phyloP scores from a whole-genome alignment of 2,888 invertebrate genomes.

The Phalera bucephala region DNA sequence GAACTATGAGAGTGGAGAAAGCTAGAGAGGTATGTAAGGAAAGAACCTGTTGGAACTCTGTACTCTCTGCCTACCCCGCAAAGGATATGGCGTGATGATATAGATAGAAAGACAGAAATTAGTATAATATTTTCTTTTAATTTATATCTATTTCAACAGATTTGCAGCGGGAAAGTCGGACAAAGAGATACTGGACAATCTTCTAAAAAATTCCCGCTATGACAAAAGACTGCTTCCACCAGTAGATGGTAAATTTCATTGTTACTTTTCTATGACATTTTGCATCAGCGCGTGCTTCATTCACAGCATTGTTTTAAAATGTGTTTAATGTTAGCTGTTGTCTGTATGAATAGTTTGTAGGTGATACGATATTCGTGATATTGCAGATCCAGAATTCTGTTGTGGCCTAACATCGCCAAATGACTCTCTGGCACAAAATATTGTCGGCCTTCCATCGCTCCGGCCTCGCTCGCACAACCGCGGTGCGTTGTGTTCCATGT shows the following conservation, averaged over 20 bases:
- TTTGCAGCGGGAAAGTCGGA: slow-evolving; percentile 96
- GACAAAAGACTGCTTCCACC: slow-evolving; percentile 96
- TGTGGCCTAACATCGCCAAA: slow-evolving; percentile 92
- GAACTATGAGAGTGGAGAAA: no score
- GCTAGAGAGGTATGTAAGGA: no score
- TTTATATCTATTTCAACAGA: slow-evolving; percentile 80
- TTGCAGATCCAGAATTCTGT: slow-evolving; percentile 95
- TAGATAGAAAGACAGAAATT: no score
- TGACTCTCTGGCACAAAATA: slow-evolving; percentile 87
- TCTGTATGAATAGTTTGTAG: no score
- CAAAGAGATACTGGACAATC: slow-evolving; percentile 96
- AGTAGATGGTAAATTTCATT: slow-evolving; percentile 87
- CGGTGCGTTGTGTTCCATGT: slow-evolving; percentile 84
- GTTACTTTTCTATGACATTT: no score
- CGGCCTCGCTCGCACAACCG: slow-evolving; percentile 84
- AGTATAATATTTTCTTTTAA: slow-evolving; percentile 32
- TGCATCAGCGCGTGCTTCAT: slow-evolving; percentile 5
- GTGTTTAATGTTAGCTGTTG: no score
- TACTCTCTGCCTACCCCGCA: no score
- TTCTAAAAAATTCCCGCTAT: slow-evolving; percentile 93
- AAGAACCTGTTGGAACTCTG: no score
- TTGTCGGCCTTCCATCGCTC: slow-evolving; percentile 74
- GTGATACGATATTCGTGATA: slow-evolving; percentile 61
- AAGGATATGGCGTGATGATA: no score
- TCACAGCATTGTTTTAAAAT: no score